Evolutionary conservation across 2,888 invertebrate genomes (phyloP).

Genomic region (Drosophila anomalata): DNA sequence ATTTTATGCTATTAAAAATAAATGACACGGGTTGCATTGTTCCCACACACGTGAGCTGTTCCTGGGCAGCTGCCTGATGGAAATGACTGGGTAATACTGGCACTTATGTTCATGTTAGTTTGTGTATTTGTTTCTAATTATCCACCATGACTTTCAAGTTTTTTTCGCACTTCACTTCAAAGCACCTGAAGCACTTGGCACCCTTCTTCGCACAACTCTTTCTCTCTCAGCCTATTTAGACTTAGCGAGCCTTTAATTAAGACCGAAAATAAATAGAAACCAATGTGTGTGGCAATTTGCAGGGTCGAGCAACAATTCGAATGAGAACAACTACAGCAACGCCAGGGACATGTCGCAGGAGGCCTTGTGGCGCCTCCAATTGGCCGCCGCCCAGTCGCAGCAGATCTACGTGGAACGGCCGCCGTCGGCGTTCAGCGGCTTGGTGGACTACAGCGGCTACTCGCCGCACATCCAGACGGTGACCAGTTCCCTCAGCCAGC

Average conservation of each 20-base stretch:
- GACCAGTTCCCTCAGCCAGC: slow-evolving; percentile 75
- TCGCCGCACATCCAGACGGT: slow-evolving; percentile 76
- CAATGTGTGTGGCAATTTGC: slow-evolving; percentile 12
- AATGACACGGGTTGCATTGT: neutral
- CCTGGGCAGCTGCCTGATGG: slow-evolving; percentile 50
- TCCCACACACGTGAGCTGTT: slow-evolving; percentile 26
- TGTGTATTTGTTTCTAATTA: slow-evolving; percentile 58
- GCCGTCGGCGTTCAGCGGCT: slow-evolving; percentile 76
- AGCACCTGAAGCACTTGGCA: slow-evolving; percentile 21
- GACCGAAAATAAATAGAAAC: neutral
- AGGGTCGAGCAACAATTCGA: slow-evolving; percentile 56
- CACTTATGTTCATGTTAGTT: slow-evolving; percentile 5
- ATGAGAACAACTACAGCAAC: slow-evolving; percentile 80
- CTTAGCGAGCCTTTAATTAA: neutral
- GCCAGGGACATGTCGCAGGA: slow-evolving; percentile 78
- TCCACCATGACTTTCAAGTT: slow-evolving; percentile 67
- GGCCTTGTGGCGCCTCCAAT: slow-evolving; percentile 79
- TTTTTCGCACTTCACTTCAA: slow-evolving; percentile 25
- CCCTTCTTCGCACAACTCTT: slow-evolving; percentile 14
- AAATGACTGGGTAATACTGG: slow-evolving; percentile 48
- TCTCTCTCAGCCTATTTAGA: slow-evolving; percentile 3
- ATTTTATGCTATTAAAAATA: too few species aligned
- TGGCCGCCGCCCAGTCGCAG: slow-evolving; percentile 71
- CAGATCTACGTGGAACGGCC: slow-evolving; percentile 80
- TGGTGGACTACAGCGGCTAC: slow-evolving; percentile 79